These are phyloP conservation scores for Callipepla californica DNA, from an alignment of 2,113 vertebrate genomes.

Conservation along the genomic window DNA sequence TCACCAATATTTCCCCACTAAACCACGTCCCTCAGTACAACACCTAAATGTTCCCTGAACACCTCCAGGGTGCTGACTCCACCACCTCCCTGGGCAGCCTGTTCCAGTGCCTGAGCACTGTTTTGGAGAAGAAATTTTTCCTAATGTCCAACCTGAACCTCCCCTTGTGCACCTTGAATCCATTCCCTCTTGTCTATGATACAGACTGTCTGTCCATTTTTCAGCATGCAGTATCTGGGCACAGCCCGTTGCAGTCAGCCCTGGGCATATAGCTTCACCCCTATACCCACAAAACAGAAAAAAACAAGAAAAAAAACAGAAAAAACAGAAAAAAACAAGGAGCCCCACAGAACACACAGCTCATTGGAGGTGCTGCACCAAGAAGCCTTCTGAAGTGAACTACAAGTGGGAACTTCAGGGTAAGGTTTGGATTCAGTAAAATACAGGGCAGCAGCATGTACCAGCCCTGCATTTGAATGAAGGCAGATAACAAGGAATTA, in stretches of 20 bases:
- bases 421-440: neutral
- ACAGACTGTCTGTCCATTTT: neutral
- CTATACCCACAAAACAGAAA: neutral
- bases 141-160: no score
- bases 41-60: no score
- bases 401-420: neutral
- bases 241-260: neutral
- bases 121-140: no score
- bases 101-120: no score
- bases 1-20: no score
- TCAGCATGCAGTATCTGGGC: neutral
- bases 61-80: no score
- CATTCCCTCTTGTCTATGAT: neutral
- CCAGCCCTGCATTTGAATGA: neutral
- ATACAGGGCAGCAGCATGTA: neutral
- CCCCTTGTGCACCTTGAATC: no score
- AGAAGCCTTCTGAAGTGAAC: neutral
- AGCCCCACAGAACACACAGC: rapidly evolving
- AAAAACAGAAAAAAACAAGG: no score
- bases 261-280: neutral
- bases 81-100: no score
- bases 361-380: neutral
- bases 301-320: no score
- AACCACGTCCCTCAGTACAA: no score
- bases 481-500: neutral